phyloP scores from a whole-genome alignment of 2,888 invertebrate genomes.

The Brachyptera putata region DNA sequence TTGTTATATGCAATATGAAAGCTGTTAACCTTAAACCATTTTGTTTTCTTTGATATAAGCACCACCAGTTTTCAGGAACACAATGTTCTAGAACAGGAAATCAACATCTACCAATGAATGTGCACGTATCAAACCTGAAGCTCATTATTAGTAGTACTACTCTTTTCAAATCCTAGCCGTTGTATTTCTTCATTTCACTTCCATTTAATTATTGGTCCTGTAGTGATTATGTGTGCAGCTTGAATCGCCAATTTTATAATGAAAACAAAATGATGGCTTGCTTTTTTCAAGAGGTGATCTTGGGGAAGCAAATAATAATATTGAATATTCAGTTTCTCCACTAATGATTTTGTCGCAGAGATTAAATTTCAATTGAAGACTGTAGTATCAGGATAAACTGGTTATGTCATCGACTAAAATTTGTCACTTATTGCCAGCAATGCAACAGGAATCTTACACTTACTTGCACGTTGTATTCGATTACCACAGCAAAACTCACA shows the following conservation, averaged over 20 bases:
- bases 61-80: conserved; percentile 21
- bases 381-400: too few relatives aligned
- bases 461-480: background rate
- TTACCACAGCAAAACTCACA: background rate
- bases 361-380: too few relatives aligned
- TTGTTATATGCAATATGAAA: conserved; percentile 22
- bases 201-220: conserved; percentile 24
- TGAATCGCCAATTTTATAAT: too few relatives aligned
- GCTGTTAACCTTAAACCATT: conserved; percentile 23
- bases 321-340: too few relatives aligned
- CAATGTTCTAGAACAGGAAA: background rate
- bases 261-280: too few relatives aligned
- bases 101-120: background rate
- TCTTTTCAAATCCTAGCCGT: background rate
- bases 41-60: conserved; percentile 24
- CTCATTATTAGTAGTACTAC: background rate
- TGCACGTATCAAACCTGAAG: conserved; percentile 1
- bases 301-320: too few relatives aligned
- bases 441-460: background rate
- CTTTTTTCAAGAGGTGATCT: too few relatives aligned
- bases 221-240: conserved; percentile 20
- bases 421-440: background rate
- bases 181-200: background rate
- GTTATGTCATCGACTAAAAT: too few relatives aligned
- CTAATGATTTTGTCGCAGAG: too few relatives aligned